These are phyloP conservation scores for Thalassaphorura encarpata DNA, from an alignment of 1,140 invertebrate species.

Conservation along the genomic window DNA sequence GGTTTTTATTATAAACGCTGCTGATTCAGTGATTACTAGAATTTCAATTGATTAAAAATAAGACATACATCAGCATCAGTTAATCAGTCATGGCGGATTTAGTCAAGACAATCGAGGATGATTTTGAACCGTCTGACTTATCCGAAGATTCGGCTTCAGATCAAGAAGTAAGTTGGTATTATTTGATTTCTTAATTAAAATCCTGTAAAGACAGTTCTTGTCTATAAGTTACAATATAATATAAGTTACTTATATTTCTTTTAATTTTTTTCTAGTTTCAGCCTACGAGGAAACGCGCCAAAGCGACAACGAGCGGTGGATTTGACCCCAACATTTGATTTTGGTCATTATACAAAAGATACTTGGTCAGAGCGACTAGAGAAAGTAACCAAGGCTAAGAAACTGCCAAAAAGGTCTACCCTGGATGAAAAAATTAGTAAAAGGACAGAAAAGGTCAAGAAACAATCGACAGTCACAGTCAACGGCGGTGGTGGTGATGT, in stretches of 20 bases:
- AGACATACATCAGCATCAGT: not conserved
- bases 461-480: too few relatives aligned
- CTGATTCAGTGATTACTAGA: too few relatives aligned
- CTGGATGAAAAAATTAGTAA: constrained; percentile 34
- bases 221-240: too few relatives aligned
- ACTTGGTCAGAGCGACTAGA: constrained; percentile 16
- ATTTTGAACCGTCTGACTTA: constrained; percentile 15
- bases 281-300: constrained; percentile 23
- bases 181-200: not conserved
- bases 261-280: constrained; percentile 21
- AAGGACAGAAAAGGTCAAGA: constrained; percentile 18
- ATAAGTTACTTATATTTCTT: too few relatives aligned
- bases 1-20: too few relatives aligned
- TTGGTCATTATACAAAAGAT: constrained; percentile 17
- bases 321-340: constrained; percentile 23
- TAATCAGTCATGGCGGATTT: constrained; percentile 16
- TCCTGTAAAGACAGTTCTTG: not conserved
- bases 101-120: constrained; percentile 29
- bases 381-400: constrained; percentile 4
- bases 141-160: constrained; percentile 29
- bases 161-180: constrained; percentile 18
- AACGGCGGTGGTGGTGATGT: not conserved
- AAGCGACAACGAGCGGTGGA: constrained; percentile 8
- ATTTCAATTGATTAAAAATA: not conserved
- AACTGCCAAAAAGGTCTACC: constrained; percentile 5